Percentiles rank a stretch among this genome's conserved stretches.
Evolutionary conservation across 2,797 vertebrate genomes (phyloP).

Genomic region (Pitangus sulphuratus): DNA sequence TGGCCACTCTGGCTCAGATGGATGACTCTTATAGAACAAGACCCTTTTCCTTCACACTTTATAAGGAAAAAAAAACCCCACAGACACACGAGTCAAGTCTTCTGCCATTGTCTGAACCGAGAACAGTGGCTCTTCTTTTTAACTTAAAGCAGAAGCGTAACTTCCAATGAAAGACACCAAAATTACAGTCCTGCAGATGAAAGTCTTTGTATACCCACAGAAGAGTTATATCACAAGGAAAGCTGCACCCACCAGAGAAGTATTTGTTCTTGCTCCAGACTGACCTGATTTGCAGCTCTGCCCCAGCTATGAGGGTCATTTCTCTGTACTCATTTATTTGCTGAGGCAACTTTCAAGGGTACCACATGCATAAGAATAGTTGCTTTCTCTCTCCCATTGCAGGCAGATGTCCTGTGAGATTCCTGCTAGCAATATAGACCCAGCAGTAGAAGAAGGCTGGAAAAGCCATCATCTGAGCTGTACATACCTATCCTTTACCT

Average conservation of each 20-base stretch:
- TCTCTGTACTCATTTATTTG: background rate
- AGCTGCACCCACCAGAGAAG: background rate
- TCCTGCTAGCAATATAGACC: background rate
- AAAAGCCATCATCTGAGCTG: background rate
- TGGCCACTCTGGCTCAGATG: background rate
- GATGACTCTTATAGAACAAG: background rate
- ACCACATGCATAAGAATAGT: background rate
- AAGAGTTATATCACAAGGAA: background rate
- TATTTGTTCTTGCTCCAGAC: background rate
- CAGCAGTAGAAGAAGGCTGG: background rate
- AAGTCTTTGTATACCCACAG: background rate
- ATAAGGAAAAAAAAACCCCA: background rate
- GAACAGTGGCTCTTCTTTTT: background rate
- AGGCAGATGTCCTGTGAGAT: background rate
- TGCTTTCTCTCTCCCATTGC: background rate
- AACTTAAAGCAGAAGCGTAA: background rate
- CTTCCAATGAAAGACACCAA: background rate
- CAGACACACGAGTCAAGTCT: accelerated
- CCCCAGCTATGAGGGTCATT: background rate
- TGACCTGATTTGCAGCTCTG: background rate
- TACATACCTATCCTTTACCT: background rate
- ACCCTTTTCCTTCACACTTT: background rate
- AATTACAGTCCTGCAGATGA: background rate
- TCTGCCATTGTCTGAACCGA: background rate
- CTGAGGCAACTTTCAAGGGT: background rate